Evolutionary conservation across 2,113 vertebrate genomes (phyloP), one percentile per base, ranked within the genome.

Genomic region (Callocephalon fimbriatum): DNA sequence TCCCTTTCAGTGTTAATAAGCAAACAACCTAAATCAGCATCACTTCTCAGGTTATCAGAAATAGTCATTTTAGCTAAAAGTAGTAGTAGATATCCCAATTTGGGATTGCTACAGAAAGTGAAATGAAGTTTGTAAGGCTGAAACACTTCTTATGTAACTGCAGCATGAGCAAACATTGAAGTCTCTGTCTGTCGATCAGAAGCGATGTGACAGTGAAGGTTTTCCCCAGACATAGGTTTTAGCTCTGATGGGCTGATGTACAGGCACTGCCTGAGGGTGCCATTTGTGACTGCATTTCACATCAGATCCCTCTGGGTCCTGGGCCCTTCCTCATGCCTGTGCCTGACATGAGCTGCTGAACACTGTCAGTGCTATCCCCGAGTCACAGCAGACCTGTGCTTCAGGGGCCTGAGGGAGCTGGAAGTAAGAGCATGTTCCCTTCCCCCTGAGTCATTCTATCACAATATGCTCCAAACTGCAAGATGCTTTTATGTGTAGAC

Each of bases 281-380:
- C 8, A 2, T 7, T 79, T 73, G 27, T 1, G 2, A 17, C 13
- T 59, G 35, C 20, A 7, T 22, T 35, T 50, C 12, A 6, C 47
- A 65, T 22, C 19, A 54, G 63, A 48, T 7, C 8, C 37, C 0
- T 0, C 17, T 17, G 59, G 19, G 5, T 42, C 16, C 31, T 4
- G 35, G 6, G 17, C 45, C 1, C 0, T 15, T 93, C 50, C 37
- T 40, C 40, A 40, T 40, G 40, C 6, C 0, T 1, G 19, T 80
- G 32, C 20, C 27, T 2, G 0, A 45, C 47, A 45, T 0, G 6
- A 54, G 40, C 40, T 86, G 50, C 47, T 62, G 66, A 29, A 20
- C 0, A 0, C 63, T 21, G 29, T 32, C 63, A 68, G 70, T 0
- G 0, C 32, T 0, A 0, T 27, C 32, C 61, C 47, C 1, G 0